These are phyloP conservation scores for Philopedon plagiatum DNA, from an alignment of 2,888 invertebrate species.

Conservation along the genomic window DNA sequence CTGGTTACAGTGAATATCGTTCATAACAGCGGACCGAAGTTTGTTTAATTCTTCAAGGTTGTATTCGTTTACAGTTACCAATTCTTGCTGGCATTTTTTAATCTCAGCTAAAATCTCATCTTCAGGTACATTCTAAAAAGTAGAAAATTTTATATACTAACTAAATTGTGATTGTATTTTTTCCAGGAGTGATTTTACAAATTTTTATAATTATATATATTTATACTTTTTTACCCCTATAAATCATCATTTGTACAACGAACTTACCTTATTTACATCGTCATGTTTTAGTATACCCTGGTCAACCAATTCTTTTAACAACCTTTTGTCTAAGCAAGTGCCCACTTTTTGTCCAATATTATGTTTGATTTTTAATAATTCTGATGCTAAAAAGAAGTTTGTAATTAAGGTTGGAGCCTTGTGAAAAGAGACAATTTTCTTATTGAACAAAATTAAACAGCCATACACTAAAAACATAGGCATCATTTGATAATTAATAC, in stretches of 20 bases:
- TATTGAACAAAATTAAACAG: too few relatives aligned
- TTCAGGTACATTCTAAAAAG: slow-evolving; percentile 72
- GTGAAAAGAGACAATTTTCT: too few relatives aligned
- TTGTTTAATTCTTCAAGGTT: slow-evolving; percentile 72
- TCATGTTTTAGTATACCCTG: slow-evolving; percentile 86
- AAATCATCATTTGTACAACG: background rate
- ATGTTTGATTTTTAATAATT: slow-evolving; percentile 58
- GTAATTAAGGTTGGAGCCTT: too few relatives aligned
- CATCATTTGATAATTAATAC: too few relatives aligned
- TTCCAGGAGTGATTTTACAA: too few relatives aligned
- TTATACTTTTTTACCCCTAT: background rate
- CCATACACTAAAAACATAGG: too few relatives aligned
- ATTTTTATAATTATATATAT: too few relatives aligned
- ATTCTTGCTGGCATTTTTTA: slow-evolving; percentile 87
- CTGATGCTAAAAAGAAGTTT: slow-evolving; percentile 61
- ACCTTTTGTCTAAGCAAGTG: slow-evolving; percentile 85
- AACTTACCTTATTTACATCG: slow-evolving; percentile 73
- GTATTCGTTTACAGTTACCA: slow-evolving; percentile 83
- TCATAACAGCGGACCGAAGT: slow-evolving; percentile 61
- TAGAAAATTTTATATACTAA: too few relatives aligned
- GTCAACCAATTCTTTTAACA: slow-evolving; percentile 88
- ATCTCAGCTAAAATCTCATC: slow-evolving; percentile 93
- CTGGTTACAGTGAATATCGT: slow-evolving; percentile 65
- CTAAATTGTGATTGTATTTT: too few relatives aligned
- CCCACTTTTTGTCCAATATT: slow-evolving; percentile 66